Evolutionary conservation across 2,888 invertebrate genomes (phyloP).

Genomic region (Piscicola geometra): DNA sequence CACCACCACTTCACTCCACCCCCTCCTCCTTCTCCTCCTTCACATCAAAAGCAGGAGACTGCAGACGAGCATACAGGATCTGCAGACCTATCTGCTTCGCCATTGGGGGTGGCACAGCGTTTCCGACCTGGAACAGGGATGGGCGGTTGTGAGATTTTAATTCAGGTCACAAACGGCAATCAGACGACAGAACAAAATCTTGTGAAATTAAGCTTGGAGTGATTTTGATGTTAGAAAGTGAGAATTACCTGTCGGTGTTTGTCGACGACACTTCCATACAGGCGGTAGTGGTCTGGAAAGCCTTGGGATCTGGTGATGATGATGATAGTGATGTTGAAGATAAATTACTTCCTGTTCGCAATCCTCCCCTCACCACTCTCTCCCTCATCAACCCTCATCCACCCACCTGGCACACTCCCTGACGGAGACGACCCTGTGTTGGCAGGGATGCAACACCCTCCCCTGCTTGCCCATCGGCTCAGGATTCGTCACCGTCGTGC

Average conservation of each 20-base stretch:
- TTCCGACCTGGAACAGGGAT: constrained; percentile 65
- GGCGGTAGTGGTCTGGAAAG: constrained; percentile 72
- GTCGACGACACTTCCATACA: constrained; percentile 71
- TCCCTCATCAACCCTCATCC: background rate
- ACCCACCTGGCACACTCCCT: constrained; percentile 70
- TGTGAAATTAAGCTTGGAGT: no score
- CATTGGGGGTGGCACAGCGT: constrained; percentile 80
- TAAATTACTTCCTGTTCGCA: no score
- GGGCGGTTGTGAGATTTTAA: no score
- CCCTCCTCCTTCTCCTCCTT: constrained; percentile 17
- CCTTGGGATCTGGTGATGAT: constrained; percentile 64
- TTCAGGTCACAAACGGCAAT: no score
- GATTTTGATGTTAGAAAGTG: no score
- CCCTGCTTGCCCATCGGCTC: background rate
- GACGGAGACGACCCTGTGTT: constrained; percentile 73
- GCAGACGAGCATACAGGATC: constrained; percentile 57
- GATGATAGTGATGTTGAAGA: no score
- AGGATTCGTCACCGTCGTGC: constrained; percentile 47
- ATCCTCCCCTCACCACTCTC: no score
- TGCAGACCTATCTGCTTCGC: constrained; percentile 72
- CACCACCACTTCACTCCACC: background rate
- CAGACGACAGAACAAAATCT: no score
- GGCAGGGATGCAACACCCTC: constrained; percentile 63
- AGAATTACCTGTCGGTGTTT: constrained; percentile 68
- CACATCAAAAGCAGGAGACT: background rate